phyloP scores from a whole-genome alignment of 2,888 invertebrate species.

The Phaonia tiefii region DNA sequence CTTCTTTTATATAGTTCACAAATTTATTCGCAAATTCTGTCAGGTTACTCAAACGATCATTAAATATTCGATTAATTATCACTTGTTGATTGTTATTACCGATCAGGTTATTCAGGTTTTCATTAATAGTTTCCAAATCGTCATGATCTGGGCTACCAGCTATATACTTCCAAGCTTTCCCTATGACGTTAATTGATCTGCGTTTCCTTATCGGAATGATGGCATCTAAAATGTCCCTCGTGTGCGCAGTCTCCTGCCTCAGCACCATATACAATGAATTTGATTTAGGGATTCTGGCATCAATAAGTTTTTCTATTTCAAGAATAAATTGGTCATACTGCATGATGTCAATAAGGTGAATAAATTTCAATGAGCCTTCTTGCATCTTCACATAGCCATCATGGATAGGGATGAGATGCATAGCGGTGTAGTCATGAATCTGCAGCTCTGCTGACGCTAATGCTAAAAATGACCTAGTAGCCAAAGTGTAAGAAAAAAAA shows the following conservation, averaged over 20 bases:
- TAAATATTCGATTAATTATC: too few species aligned
- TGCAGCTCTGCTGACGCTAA: constrained; percentile 7
- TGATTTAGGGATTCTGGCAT: constrained; percentile 31
- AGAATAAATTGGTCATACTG: constrained; percentile 19
- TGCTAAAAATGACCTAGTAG: too few species aligned
- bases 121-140: constrained; percentile 13
- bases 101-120: not conserved
- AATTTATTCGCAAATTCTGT: constrained; percentile 8
- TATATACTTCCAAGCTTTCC: too few species aligned
- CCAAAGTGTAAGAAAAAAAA: constrained; percentile 7
- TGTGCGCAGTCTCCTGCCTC: constrained; percentile 22
- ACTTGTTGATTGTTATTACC: constrained; percentile 33
- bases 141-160: constrained; percentile 31
- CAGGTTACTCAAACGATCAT: constrained; percentile 3
- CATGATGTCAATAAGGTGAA: constrained; percentile 30
- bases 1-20: constrained; percentile 16
- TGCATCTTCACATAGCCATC: constrained; percentile 29
- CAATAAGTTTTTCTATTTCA: constrained; percentile 5
- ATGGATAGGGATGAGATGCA: constrained; percentile 13
- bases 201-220: constrained; percentile 15
- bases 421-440: constrained; percentile 30
- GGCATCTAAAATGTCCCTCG: constrained; percentile 11
- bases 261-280: constrained; percentile 25
- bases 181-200: constrained; percentile 6
- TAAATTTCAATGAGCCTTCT: constrained; percentile 17